Evolutionary conservation across 1,140 invertebrate species (phyloP), one percentile per base, ranked within the genome.

Genomic region (Grapholita molesta): DNA sequence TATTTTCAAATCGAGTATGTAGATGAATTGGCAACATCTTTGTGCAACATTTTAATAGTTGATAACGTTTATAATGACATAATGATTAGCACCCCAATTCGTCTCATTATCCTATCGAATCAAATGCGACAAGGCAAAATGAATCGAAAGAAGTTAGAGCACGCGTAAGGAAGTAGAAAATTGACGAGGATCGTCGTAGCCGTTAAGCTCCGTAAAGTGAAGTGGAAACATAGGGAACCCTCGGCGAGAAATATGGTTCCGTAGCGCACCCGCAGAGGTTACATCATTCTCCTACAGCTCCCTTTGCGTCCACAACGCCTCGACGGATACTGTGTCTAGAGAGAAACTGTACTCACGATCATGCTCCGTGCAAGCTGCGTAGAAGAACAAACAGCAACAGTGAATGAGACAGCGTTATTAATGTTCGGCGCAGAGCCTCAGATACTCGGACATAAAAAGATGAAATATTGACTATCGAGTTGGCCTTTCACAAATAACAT

Each of bases 361-460:
- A 96, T 95, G 94, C 94, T 95, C 94, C 95, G 94, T 95, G 95
- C 95, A 95, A 96, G 95, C 95, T 96, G 94, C 92, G 86, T 88
- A 93, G 89, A 92, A 92, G 86, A 87, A 90, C 85, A 92, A 87
- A 93, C 85, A 92, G 90, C 90, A 90, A 91, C 85, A 92, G 80
- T 91, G 70, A 90, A 89, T 90, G 87, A 89, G 78, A 88, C 78
- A 88, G 85, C 85, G 86, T 71, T 81, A 79, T 53, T 77, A 77
- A 72, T 66, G 71, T 70, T 75, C 72, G 77, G 77, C 79, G 64
- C 53, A 67, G 53, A 73, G 80, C 75, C 79, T 72, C 30, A 72
- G 53, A 73, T 77, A 68, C 55, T 61, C 55, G 55, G 24, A 61
- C 72, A 70, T 73, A 72, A 78, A 76, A 67, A 67, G 74, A 78